phyloP scores from a whole-genome alignment of 2,888 invertebrate species.

The Theristus sp. region DNA sequence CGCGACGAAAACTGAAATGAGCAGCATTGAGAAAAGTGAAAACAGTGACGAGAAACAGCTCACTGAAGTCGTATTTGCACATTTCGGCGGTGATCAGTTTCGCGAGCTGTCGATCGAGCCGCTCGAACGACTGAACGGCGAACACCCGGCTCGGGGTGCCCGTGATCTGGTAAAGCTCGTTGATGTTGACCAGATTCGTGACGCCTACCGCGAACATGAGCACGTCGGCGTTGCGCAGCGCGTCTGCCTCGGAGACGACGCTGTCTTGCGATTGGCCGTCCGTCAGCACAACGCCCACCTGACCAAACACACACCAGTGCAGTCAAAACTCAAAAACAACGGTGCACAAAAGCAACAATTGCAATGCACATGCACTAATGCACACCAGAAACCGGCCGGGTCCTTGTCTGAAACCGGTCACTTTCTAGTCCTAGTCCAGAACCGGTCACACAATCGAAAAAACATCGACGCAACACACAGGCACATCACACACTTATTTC shows the following conservation, averaged over 20 bases:
- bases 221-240: constrained; percentile 13
- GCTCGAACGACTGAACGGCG: constrained; percentile 25
- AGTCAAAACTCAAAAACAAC: too few relatives aligned
- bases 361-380: too few relatives aligned
- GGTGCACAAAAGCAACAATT: too few relatives aligned
- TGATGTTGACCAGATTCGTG: constrained; percentile 23
- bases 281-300: constrained; percentile 31
- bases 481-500: too few relatives aligned
- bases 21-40: not conserved
- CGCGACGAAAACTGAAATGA: too few relatives aligned
- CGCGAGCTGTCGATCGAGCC: constrained; percentile 21
- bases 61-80: constrained; percentile 26
- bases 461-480: too few relatives aligned
- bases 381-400: too few relatives aligned
- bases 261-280: constrained; percentile 28
- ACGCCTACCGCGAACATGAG: constrained; percentile 31
- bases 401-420: too few relatives aligned
- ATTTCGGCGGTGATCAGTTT: constrained; percentile 25
- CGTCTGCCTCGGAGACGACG: not conserved
- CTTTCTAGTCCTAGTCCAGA: too few relatives aligned
- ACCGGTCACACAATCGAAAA: too few relatives aligned
- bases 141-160: constrained; percentile 24
- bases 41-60: constrained; percentile 4
- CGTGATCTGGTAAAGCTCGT: constrained; percentile 28
- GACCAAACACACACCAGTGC: too few relatives aligned